Percentiles rank a stretch among this genome's conserved stretches.
phyloP scores from a whole-genome alignment of 1,140 invertebrate genomes.

The Temnothorax longispinosus region DNA sequence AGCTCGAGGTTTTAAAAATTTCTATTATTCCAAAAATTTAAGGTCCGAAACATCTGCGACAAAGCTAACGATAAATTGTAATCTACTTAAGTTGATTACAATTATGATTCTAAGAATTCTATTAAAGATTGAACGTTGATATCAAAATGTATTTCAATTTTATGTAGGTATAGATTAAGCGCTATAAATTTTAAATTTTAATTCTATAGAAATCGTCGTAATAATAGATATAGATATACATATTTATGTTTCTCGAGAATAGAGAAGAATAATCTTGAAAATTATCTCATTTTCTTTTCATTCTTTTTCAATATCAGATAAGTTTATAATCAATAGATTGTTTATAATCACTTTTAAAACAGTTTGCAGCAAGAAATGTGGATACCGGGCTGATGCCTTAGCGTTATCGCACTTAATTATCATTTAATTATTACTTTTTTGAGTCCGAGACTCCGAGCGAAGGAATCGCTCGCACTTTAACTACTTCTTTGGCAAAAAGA shows the following conservation, averaged over 20 bases:
- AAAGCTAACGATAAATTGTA: not conserved
- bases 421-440: conserved; percentile 7
- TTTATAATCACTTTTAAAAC: not conserved
- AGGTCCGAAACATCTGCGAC: not conserved
- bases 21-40: not conserved
- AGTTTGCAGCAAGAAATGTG: not conserved
- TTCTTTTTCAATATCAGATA: no score
- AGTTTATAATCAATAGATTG: no score
- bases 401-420: not conserved
- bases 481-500: not conserved
- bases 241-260: not conserved
- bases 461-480: not conserved
- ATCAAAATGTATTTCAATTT: not conserved
- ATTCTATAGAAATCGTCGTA: not conserved
- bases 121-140: not conserved
- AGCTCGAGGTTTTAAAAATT: not conserved
- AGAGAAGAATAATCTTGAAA: not conserved
- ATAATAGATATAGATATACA: not conserved
- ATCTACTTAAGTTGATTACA: not conserved
- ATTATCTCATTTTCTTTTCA: not conserved
- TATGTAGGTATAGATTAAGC: not conserved
- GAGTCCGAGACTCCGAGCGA: not conserved
- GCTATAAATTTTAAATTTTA: not conserved
- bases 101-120: not conserved
- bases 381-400: not conserved